Evolutionary conservation across 2,888 invertebrate genomes (phyloP), one percentile per base, ranked within the genome.

Genomic region (Hydropsyche betteni): DNA sequence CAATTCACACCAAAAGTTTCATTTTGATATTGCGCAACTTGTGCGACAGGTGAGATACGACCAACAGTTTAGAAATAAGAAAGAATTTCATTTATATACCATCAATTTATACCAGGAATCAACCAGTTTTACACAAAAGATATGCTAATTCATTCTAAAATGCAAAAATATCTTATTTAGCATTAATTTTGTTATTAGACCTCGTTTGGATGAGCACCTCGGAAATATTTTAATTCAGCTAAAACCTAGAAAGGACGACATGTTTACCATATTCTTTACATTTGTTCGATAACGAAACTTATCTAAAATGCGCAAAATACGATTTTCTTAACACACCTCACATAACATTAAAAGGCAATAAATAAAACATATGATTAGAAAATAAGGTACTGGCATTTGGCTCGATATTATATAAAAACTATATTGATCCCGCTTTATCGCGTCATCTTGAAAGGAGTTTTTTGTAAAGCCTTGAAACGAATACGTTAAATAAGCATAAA

Each of bases 71-170:
- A 64, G 34, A 8, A 36, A 64, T 58, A 58, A 10, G 64, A 64
- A 34, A 64, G 36, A 36, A n/a, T 64, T 64, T 36, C 64, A 64
- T 64, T 64, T 64, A 64, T 64, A 64, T 64, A 64, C 64, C 64
- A 33, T 10, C 33, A n/a, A 64, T 64, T 64, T 64, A 36, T n/a
- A 64, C 34, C 64, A 34, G 64, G 34, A 64, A 36, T 64, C 34
- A n/a, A 64, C 64, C 36, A 64, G 64, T 64, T 64, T 64, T 7
- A 24, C 10, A n/a, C 3, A 64, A 36, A 64, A 64, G 16, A 24
- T 64, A 64, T 64, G 64, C 64, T 33, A 64, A 64, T 64, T 33
- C 36, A 12, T 64, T 33, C 36, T 64, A 0, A 12, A 64, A 34
- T 64, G 64, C 34, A 34, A 64, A 64, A 64, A 36, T 64, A n/a